Base-by-base conservation (phyloP, 2,113 vertebrate genomes). In the Castor canadensis region DNA sequence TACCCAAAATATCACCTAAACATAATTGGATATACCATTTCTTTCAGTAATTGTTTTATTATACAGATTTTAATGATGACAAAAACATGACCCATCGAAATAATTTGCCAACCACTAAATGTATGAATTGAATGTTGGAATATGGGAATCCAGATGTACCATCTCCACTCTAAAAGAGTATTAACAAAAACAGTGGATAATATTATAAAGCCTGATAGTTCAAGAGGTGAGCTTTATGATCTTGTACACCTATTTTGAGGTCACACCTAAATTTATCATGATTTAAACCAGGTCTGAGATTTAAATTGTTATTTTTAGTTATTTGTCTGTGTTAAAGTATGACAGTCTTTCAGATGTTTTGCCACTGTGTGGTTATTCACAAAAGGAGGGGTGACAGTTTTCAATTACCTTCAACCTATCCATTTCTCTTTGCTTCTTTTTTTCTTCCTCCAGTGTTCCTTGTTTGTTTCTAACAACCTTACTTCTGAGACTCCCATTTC, bases 1-100 rank as follows among this genome's bases (percentile, higher is more conserved):
- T 5, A 6, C 67, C 17, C 9, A 72, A 81, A 54, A 13, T 96
- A 96, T 97, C 97, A 97, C 92, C 94, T 93, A 94, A 97, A 94
- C 83, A 93, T 22, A 1, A 93, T 28, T 77, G 87, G 60, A 92
- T 93, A 19, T 84, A 88, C 62, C 54, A 77, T 97, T 97, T 98
- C 56, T 76, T 96, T 97, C 96, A 89, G 97, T 84, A 97, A 86
- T 97, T 83, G 0, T 24, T 52, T 38, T 87, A 56, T 13, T 80
- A 54, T 28, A 43, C 13, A 6, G 24, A 87, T 84, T 93, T 95
- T 85, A 66, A 30, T 90, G 30, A 87, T 62, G 26, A 82, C 35
- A 24, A 87, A 64, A 76, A 30, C 60, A 12, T 83, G 6, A 91
- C n/a, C 13, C 10, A 73, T 10, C 60, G 11, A 95, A 83, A 72